phyloP scores from a whole-genome alignment of 2,888 invertebrate genomes.

The Agonopterix arenella region DNA sequence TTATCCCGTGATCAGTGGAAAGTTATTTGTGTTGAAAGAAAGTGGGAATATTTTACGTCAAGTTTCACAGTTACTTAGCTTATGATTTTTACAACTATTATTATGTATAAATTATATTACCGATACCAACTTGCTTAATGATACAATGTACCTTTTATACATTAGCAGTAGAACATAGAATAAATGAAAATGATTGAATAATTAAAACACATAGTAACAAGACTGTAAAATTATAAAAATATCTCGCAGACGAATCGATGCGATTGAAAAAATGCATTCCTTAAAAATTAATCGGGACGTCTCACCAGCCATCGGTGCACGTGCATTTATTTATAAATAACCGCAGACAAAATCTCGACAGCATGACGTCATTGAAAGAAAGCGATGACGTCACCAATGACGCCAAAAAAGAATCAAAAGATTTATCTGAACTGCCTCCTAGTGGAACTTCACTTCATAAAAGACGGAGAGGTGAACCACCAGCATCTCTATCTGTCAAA shows the following conservation, averaged over 20 bases:
- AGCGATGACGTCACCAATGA: slow-evolving; percentile 41
- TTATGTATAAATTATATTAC: too few relatives aligned
- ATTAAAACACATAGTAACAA: too few relatives aligned
- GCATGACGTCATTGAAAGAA: slow-evolving; percentile 59
- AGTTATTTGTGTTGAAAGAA: slow-evolving; percentile 1
- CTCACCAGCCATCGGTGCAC: slow-evolving; percentile 38
- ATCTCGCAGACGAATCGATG: slow-evolving; percentile 10
- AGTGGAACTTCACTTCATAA: slow-evolving; percentile 63
- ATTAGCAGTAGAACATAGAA: too few relatives aligned
- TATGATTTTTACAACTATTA: too few relatives aligned
- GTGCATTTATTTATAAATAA: slow-evolving; percentile 69
- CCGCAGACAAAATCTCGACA: slow-evolving; percentile 35
- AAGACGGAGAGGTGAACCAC: slow-evolving; percentile 61
- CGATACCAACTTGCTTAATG: too few relatives aligned
- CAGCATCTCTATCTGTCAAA: slow-evolving; percentile 56
- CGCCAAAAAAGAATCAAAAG: slow-evolving; percentile 22
- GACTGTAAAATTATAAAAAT: too few relatives aligned
- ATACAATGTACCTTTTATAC: too few relatives aligned
- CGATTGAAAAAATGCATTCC: slow-evolving; percentile 51
- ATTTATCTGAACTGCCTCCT: slow-evolving; percentile 52
- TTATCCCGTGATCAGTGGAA: not conserved
- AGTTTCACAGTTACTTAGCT: too few relatives aligned
- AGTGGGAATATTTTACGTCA: slow-evolving; percentile 1
- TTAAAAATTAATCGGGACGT: slow-evolving; percentile 35
- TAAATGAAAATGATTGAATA: too few relatives aligned